phyloP scores from a whole-genome alignment of 2,797 vertebrate species.

The Australoheros facetus region DNA sequence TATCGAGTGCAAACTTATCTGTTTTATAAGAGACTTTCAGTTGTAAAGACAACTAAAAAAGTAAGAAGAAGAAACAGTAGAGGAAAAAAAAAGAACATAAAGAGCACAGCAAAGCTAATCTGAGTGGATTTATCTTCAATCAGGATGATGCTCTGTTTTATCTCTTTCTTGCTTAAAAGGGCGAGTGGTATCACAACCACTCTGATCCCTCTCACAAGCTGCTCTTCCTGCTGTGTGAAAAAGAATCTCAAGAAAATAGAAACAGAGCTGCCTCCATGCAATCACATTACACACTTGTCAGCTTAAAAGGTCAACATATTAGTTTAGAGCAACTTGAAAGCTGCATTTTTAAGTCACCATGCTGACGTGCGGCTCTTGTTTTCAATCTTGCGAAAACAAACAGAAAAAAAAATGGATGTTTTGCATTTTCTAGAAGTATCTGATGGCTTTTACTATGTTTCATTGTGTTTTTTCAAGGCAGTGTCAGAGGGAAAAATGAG shows the following conservation, averaged over 20 bases:
- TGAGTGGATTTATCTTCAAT: constrained; percentile 63
- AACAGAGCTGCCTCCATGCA: constrained; percentile 34
- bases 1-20: not conserved
- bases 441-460: constrained; percentile 6
- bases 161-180: constrained; percentile 59
- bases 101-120: constrained; percentile 54
- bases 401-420: not conserved
- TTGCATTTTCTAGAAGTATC: constrained; percentile 10
- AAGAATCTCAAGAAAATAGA: constrained; percentile 57
- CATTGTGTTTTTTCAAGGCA: constrained; percentile 5
- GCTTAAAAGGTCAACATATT: constrained; percentile 81
- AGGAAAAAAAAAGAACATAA: constrained; percentile 33
- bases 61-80: not conserved
- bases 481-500: not conserved
- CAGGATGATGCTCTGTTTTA: constrained; percentile 54
- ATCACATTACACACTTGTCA: constrained; percentile 81
- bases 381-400: not conserved
- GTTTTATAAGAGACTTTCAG: constrained; percentile 9
- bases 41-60: not conserved
- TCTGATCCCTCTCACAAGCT: constrained; percentile 55
- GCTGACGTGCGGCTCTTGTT: not conserved
- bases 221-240: constrained; percentile 47
- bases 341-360: constrained; percentile 31
- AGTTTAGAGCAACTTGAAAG: constrained; percentile 50
- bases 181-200: constrained; percentile 45